Evolutionary conservation across 2,888 invertebrate species (phyloP), one percentile per base, ranked within the genome.

Genomic region (Gibbula magus): DNA sequence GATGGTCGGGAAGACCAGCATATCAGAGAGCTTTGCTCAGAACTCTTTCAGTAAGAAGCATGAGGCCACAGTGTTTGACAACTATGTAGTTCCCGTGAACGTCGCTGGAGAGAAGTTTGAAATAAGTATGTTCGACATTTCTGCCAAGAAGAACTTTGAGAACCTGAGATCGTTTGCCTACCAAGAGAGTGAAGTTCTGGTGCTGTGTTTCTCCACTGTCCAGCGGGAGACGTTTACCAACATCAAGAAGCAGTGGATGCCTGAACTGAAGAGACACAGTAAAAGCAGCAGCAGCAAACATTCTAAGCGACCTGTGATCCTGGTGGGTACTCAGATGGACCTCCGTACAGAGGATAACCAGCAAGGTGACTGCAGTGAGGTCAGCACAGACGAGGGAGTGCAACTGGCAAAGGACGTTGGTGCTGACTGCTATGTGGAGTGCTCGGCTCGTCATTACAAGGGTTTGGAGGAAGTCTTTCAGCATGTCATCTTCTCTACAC

Each of bases 1-100:
- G 8, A 89, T 88, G 89, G 88, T 88, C 10, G 89, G 89, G 3
- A 89, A 89, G 78, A 87, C 88, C 39, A 86, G 88, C 56, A 67
- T 89, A 51, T 86, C 88, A 18, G 83, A 85, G 35, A 84, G 84
- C 56, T 88, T 87, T 81, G 80, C 85, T 22, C 81, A 87, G 53
- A 84, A 87, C 18, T 61, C 75, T 13, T 84, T 82, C 61, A 78
- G 77, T 35, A 81, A 84, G 39, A 78, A 77, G 20, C 82, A 84
- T 76, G 82, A 80, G 29, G 88, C 88, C 16, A 89, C 89, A 54
- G 88, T 88, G 32, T 88, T 88, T 75, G 88, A 89, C 56, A 88
- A 87, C 79, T 88, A 88, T 76, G 86, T 56, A 83, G 88, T 86
- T 35, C 83, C 84, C n/a, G 45, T 87, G 16, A 82, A 84, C 35